Evolutionary conservation across 2,888 invertebrate species (phyloP).

Genomic region (Megastigmus dorsalis): DNA sequence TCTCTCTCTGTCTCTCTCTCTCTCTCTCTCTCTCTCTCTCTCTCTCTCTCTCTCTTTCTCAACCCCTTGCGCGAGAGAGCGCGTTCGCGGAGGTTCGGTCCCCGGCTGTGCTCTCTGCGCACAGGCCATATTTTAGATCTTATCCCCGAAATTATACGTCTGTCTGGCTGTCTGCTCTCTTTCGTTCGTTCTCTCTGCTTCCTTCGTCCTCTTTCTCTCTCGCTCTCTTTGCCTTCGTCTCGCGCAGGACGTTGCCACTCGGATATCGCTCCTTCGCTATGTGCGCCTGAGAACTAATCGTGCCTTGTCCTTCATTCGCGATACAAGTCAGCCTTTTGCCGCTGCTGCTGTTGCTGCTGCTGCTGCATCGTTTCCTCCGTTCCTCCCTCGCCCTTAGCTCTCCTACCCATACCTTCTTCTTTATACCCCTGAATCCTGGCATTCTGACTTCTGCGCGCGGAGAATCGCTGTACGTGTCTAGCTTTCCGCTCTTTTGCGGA

Average conservation of each 20-base stretch:
- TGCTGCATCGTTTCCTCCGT: constrained; percentile 48
- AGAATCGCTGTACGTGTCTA: too few species aligned
- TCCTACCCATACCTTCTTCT: not conserved
- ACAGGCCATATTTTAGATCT: constrained; percentile 70
- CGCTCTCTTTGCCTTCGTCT: not conserved
- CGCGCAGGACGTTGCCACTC: constrained; percentile 44
- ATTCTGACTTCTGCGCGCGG: not conserved
- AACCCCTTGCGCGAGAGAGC: constrained; percentile 54
- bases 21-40: constrained; percentile 30
- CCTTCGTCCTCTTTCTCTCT: not conserved
- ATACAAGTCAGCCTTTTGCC: constrained; percentile 1
- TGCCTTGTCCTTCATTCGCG: constrained; percentile 49
- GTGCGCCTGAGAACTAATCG: constrained; percentile 49
- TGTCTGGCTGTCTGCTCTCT: constrained; percentile 68
- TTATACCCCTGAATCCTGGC: not conserved
- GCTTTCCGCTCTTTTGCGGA: not conserved
- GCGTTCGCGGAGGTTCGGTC: constrained; percentile 60
- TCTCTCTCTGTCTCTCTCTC: constrained; percentile 24
- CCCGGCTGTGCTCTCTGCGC: constrained; percentile 67
- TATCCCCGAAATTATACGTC: constrained; percentile 73
- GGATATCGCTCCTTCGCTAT: constrained; percentile 40
- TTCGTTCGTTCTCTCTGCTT: constrained; percentile 17
- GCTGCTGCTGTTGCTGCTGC: constrained; percentile 19
- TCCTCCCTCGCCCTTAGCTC: constrained; percentile 42
- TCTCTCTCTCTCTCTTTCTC: constrained; percentile 31